Evolutionary conservation across 2,797 vertebrate species (phyloP), one percentile per base, ranked within the genome.

Genomic region (Galago senegalensis): DNA sequence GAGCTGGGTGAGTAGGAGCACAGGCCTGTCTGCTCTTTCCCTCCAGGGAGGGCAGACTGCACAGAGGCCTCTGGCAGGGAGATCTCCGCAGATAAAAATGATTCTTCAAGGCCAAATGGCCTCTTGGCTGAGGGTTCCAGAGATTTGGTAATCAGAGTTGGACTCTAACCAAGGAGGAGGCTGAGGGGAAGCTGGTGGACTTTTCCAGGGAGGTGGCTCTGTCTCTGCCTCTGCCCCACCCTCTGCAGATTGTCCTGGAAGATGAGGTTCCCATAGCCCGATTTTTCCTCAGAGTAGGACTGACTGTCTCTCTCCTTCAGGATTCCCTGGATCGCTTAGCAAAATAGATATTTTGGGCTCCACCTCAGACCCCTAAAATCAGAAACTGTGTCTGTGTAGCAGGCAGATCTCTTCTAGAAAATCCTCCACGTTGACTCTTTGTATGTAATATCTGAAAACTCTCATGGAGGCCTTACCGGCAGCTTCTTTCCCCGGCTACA

Each of bases 111-210:
- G 93, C 84, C 95, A 96, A 95, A 80, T 82, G 89, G 43, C 75
- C 90, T 88, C 90, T 92, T 97, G 97, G 93, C 94, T 90, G 63
- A 69, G 94, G 20, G 73, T 73, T 77, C 76, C 69, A 20, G 76
- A 89, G 84, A 82, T 97, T 96, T 95, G 84, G 91, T 97, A 96
- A 98, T 37, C 56, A 87, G 87, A 43, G 34, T 73, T 98, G 95
- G 89, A 92, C 37, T 79, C 23, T 85, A 75, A 92, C 63, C 89
- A 94, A 34, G 63, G 69, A 82, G 79, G 73, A 92, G 96, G 37
- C n/a, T 61, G 72, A 89, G 80, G 31, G 77, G 70, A 87, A 75
- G 89, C 81, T 82, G 53, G 81, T 40, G 80, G 91, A 85, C 34
- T n/a, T 91, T 40, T 56, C 1, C 6, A 4, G 37, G 61, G 79